These are phyloP conservation scores for Euclidia mi DNA, from an alignment of 2,888 invertebrate genomes.

Conservation along the genomic window DNA sequence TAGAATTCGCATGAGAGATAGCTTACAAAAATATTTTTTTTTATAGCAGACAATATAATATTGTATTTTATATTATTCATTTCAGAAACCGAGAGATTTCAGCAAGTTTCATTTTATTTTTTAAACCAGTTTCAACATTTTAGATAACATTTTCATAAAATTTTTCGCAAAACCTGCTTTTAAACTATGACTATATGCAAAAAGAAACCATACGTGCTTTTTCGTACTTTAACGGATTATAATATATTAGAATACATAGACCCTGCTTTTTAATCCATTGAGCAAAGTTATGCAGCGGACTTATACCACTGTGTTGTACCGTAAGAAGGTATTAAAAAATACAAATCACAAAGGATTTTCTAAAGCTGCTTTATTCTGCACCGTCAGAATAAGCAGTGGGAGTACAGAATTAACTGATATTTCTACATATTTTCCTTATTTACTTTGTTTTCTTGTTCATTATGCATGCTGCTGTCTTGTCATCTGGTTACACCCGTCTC, in stretches of 20 bases:
- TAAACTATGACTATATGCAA: too few species aligned
- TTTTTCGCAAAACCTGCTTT: too few species aligned
- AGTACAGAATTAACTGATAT: constrained; percentile 9
- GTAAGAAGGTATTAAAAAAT: constrained; percentile 11
- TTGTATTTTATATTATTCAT: too few species aligned
- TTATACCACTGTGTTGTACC: constrained; percentile 12
- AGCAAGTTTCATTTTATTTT: too few species aligned
- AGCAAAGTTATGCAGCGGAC: constrained; percentile 11
- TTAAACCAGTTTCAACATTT: too few species aligned
- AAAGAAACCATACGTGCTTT: too few species aligned
- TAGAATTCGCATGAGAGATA: too few species aligned
- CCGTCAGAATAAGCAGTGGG: constrained; percentile 5
- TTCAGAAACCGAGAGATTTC: too few species aligned
- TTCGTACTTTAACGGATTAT: not conserved
- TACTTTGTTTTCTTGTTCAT: constrained; percentile 7
- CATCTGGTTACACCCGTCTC: constrained; percentile 1
- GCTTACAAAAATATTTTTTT: too few species aligned
- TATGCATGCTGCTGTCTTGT: constrained; percentile 5
- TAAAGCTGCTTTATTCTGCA: constrained; percentile 16
- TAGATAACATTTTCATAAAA: too few species aligned
- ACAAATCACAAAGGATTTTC: constrained; percentile 3
- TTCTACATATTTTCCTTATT: constrained; percentile 13
- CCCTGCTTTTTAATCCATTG: constrained; percentile 10
- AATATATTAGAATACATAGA: not conserved
- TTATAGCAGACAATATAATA: too few species aligned